A percentile compares a stretch with the other conserved stretches of the same genome.
Conservation (phyloP, 2,888 invertebrate species). For the Dolichopus griseipennis region DNA sequence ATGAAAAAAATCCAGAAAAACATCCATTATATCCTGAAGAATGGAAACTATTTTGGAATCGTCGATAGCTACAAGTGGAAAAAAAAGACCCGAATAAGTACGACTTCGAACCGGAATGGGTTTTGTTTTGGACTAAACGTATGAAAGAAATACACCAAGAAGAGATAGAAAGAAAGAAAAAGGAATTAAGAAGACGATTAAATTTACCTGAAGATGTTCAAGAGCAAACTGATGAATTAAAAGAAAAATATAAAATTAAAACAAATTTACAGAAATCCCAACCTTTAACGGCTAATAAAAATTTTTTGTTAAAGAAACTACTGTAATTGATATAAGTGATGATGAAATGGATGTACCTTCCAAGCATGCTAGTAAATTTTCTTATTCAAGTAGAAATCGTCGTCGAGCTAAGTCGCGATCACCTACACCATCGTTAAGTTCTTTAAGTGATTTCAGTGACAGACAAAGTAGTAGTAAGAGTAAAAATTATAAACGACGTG, state of each 20-base stretch:
- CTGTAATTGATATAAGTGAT: conserved; percentile 39
- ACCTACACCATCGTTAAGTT: conserved; percentile 20
- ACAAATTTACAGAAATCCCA: conserved; percentile 16
- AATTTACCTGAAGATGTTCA: conserved; percentile 46
- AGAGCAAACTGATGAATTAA: conserved; percentile 36
- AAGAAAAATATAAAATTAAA: conserved; percentile 39
- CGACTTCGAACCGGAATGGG: conserved; percentile 87
- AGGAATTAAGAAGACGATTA: conserved; percentile 57
- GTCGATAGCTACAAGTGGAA: conserved; percentile 61
- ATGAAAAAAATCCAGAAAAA: conserved; percentile 78
- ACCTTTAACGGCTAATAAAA: neutral
- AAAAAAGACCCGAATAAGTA: conserved; percentile 62
- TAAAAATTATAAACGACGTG: neutral
- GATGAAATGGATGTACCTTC: conserved; percentile 28
- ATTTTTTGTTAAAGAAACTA: conserved; percentile 11
- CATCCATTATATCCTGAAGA: conserved; percentile 82
- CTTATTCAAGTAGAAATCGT: conserved; percentile 21
- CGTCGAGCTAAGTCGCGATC: conserved; percentile 22
- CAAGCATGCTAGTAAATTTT: conserved; percentile 12
- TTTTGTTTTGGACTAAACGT: conserved; percentile 71
- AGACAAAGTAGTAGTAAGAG: conserved; percentile 13
- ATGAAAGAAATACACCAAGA: conserved; percentile 69
- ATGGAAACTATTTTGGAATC: conserved; percentile 86
- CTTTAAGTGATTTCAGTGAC: conserved; percentile 23
- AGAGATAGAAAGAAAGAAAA: conserved; percentile 56